phyloP scores from a whole-genome alignment of 2,797 vertebrate species.

The Cygnus olor region DNA sequence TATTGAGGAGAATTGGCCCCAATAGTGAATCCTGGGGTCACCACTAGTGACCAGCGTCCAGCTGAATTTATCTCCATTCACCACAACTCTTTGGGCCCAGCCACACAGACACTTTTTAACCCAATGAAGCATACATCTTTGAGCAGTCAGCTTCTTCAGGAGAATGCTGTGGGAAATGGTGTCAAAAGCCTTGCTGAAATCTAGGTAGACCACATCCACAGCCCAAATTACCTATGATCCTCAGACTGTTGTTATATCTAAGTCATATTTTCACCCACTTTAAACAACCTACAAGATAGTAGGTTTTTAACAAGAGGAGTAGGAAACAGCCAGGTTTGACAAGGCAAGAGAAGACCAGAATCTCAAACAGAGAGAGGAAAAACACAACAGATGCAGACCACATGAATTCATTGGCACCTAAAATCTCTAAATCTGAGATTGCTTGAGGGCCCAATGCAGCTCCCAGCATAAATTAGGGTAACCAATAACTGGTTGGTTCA shows the following conservation, averaged over 20 bases:
- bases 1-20: too few species aligned
- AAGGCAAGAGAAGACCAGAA: background rate
- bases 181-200: too few species aligned
- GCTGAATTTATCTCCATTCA: too few species aligned
- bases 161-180: too few species aligned
- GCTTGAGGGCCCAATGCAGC: background rate
- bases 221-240: background rate
- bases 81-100: too few species aligned
- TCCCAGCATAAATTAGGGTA: background rate
- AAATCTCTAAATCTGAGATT: background rate
- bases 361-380: background rate
- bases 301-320: background rate
- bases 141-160: too few species aligned
- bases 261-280: background rate
- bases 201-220: too few species aligned
- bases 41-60: too few species aligned
- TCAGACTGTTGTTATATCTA: background rate
- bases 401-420: background rate
- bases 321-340: background rate
- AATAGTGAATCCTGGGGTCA: too few species aligned
- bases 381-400: background rate
- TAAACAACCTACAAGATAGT: background rate
- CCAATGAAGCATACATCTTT: too few species aligned
- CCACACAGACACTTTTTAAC: too few species aligned
- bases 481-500: background rate